phyloP scores from a whole-genome alignment of 2,797 vertebrate species.

The Platyrinchus mystaceus region DNA sequence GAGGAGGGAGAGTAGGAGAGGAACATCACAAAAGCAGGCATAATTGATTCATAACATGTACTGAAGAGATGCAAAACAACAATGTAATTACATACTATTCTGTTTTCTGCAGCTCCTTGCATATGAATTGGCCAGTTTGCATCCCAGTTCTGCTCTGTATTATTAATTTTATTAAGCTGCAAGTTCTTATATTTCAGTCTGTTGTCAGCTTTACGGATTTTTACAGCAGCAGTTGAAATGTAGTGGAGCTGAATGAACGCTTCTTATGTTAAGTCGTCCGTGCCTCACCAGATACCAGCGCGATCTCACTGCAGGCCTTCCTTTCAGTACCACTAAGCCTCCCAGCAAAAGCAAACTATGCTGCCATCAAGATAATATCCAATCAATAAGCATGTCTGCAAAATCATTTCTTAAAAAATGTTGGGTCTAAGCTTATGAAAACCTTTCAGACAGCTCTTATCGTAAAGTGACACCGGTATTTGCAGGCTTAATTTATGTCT shows the following conservation, averaged over 20 bases:
- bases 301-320: background rate
- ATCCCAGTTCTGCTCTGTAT: slow-evolving; percentile 41
- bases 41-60: slow-evolving; percentile 64
- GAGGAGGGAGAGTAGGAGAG: slow-evolving; percentile 37
- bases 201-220: slow-evolving; percentile 51
- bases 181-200: slow-evolving; percentile 59
- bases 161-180: slow-evolving; percentile 55
- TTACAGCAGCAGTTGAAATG: slow-evolving; percentile 32
- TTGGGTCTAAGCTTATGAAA: slow-evolving; percentile 16
- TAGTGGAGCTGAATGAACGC: slow-evolving; percentile 43
- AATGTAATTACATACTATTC: slow-evolving; percentile 57
- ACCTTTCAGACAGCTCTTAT: slow-evolving; percentile 26
- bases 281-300: background rate
- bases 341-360: slow-evolving; percentile 28
- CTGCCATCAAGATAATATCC: background rate
- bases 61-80: slow-evolving; percentile 62
- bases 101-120: slow-evolving; percentile 20
- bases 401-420: slow-evolving; percentile 34
- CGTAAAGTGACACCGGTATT: background rate
- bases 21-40: slow-evolving; percentile 67
- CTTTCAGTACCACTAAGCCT: background rate
- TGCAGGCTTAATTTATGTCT: slow-evolving; percentile 67
- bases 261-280: background rate
- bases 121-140: slow-evolving; percentile 34
- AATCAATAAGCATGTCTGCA: slow-evolving; percentile 17